Evolutionary conservation across 2,797 vertebrate species (phyloP).

Genomic region (Yasuhikotakia modesta): DNA sequence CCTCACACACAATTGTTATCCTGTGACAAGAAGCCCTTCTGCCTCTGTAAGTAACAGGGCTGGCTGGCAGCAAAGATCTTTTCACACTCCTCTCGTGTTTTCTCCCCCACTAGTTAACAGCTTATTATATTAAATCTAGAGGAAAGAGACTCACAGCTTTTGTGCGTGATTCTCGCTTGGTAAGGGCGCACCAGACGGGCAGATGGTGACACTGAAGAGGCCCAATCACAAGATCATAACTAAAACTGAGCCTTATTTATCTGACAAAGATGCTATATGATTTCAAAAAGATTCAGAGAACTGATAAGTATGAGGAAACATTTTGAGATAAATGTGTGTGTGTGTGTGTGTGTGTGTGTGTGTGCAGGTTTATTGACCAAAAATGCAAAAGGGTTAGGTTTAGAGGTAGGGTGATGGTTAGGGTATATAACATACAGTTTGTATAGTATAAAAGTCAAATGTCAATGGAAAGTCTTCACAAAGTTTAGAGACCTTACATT

Average conservation of each 20-base stretch:
- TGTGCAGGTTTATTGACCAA: too few species aligned
- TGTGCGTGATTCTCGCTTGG: conserved; percentile 31
- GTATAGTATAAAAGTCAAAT: too few species aligned
- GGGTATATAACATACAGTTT: too few species aligned
- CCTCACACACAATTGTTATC: conserved; percentile 47
- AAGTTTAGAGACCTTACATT: too few species aligned
- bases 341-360: too few species aligned
- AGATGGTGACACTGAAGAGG: conserved; percentile 10
- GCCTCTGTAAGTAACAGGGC: conserved; percentile 23
- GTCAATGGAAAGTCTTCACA: too few species aligned
- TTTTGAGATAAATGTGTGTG: not conserved
- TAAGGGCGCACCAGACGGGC: conserved; percentile 14
- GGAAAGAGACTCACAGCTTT: conserved; percentile 33
- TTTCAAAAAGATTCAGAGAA: too few species aligned
- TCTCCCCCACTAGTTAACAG: conserved; percentile 19
- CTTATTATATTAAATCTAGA: conserved; percentile 35
- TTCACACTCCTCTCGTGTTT: conserved; percentile 16
- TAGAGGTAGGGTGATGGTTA: too few species aligned
- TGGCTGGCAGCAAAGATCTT: conserved; percentile 23
- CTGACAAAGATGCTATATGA: not conserved
- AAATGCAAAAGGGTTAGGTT: too few species aligned
- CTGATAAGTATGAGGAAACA: not conserved
- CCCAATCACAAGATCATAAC: not conserved
- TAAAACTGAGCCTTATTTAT: not conserved
- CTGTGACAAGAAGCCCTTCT: conserved; percentile 43